Conservation (phyloP, 2,113 vertebrate species). For the Eurystomus gularis region DNA sequence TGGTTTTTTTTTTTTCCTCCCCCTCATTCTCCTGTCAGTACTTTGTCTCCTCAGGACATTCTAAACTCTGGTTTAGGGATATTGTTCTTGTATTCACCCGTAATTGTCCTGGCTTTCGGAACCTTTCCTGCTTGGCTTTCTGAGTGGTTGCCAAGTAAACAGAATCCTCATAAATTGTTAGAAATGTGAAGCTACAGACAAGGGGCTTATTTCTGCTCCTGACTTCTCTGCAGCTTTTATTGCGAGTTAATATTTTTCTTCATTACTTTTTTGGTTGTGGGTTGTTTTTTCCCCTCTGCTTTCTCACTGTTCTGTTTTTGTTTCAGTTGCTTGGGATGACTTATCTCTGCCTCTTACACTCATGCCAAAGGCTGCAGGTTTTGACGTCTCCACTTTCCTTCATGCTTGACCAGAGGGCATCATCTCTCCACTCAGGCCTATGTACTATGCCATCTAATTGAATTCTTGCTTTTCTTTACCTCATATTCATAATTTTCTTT, state of each 20-base stretch:
- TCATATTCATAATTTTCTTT: background rate
- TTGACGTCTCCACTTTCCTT: background rate
- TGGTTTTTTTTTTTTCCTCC: background rate
- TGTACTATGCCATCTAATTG: background rate
- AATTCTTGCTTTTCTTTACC: background rate
- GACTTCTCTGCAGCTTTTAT: background rate
- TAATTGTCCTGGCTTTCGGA: background rate
- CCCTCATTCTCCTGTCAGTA: background rate
- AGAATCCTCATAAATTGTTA: background rate
- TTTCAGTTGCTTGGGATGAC: background rate
- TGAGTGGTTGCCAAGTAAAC: background rate
- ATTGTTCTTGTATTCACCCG: background rate
- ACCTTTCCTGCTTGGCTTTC: background rate
- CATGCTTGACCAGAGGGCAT: background rate
- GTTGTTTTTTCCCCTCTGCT: background rate
- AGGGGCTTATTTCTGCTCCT: background rate
- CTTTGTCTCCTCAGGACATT: background rate
- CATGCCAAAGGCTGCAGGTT: background rate
- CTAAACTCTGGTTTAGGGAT: background rate
- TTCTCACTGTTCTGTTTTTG: background rate
- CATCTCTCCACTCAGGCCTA: background rate
- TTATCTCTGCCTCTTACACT: background rate
- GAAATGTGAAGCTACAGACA: background rate
- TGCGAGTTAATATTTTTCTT: background rate
- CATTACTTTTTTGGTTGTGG: background rate